phyloP scores from a whole-genome alignment of 2,888 invertebrate species.

The Sarcophaga rosellei region DNA sequence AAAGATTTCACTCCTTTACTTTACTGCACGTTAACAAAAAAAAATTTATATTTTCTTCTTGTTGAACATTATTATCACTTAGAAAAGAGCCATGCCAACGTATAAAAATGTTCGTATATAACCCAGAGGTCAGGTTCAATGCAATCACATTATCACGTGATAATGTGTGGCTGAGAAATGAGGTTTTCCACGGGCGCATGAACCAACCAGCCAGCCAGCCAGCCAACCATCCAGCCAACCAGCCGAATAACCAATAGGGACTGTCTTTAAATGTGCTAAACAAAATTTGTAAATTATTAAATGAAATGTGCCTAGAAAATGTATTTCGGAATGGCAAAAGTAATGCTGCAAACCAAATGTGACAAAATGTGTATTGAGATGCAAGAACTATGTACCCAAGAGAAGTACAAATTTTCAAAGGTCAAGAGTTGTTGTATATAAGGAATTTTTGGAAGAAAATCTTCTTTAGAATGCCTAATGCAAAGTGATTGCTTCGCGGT shows the following conservation, averaged over 20 bases:
- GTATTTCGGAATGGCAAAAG: neutral
- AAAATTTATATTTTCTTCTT: neutral
- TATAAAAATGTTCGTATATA: neutral
- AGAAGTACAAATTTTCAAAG: no score
- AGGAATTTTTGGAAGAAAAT: no score
- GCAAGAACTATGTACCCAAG: no score
- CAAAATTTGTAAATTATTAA: conserved; percentile 34
- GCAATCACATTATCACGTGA: conserved; percentile 64
- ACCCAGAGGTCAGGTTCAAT: conserved; percentile 60
- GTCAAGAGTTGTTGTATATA: no score
- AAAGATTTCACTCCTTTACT: no score
- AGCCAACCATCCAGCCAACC: neutral
- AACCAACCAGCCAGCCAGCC: neutral
- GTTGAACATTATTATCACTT: conserved; percentile 1
- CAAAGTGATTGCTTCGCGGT: no score
- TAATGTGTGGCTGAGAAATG: conserved; percentile 51
- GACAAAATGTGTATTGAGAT: no score
- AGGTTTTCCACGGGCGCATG: conserved; percentile 17
- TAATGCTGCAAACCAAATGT: no score
- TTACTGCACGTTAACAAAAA: no score
- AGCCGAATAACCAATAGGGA: neutral
- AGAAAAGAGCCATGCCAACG: conserved; percentile 11
- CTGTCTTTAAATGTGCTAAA: conserved; percentile 2
- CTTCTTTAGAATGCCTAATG: no score
- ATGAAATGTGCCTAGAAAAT: conserved; percentile 8